These are phyloP conservation scores for Cactoblastis cactorum DNA, from an alignment of 2,888 invertebrate species.

Conservation along the genomic window DNA sequence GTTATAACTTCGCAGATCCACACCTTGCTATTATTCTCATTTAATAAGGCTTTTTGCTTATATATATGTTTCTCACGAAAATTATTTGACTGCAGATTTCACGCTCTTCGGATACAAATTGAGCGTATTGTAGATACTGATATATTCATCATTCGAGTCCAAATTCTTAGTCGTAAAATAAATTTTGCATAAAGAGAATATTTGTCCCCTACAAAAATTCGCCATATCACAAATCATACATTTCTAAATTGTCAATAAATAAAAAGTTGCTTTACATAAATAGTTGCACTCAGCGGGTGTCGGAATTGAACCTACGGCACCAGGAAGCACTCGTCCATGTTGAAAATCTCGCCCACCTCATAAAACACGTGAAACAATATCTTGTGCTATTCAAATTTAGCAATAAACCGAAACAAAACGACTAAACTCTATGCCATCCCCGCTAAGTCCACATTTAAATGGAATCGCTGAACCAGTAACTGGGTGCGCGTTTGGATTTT, in stretches of 20 bases:
- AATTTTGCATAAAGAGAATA: conserved; percentile 8
- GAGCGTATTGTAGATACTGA: neutral
- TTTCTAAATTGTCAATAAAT: conserved; percentile 31
- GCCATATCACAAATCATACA: neutral
- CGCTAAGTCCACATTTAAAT: conserved; percentile 24
- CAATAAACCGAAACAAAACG: conserved; percentile 12
- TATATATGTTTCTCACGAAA: too few species aligned
- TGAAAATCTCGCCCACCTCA: conserved; percentile 75
- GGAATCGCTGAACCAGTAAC: conserved; percentile 18
- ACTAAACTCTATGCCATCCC: neutral
- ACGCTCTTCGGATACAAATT: neutral
- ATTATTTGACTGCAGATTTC: too few species aligned
- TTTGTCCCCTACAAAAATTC: neutral
- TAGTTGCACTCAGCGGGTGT: conserved; percentile 41
- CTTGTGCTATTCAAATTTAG: conserved; percentile 38
- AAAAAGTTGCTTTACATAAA: conserved; percentile 36
- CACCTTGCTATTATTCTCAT: too few species aligned
- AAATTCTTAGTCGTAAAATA: conserved; percentile 1
- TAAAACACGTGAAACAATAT: conserved; percentile 78
- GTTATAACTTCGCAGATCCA: too few species aligned
- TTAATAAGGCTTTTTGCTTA: too few species aligned
- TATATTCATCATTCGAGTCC: neutral
- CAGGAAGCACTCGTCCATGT: conserved; percentile 58
- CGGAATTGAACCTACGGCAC: conserved; percentile 44
- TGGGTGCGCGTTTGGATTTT: conserved; percentile 58